Evolutionary conservation across 2,888 invertebrate genomes (phyloP), one percentile per base, ranked within the genome.

Genomic region (Leptothorax acervorum): DNA sequence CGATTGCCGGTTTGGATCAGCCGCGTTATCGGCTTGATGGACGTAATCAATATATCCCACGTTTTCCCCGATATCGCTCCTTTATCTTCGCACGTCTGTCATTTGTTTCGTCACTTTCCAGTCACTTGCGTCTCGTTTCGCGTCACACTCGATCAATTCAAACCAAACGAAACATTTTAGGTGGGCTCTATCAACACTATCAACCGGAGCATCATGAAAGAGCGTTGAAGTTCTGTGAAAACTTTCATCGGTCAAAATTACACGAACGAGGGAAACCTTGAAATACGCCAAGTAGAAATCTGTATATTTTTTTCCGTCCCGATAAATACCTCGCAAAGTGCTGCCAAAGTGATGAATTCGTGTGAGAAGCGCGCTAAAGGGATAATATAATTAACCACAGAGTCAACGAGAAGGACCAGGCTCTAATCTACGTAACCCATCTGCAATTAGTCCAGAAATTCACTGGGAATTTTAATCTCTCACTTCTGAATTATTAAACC

Each of bases 11-110:
- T 66, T 74, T 74, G 66, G 53, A 82, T 75, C 84, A 75, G 68
- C 31, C 74, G 48, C 45, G 83, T 62, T 84, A 82, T 82, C 82
- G 74, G 74, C 55, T 60, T 74, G 60, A 74, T 62, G 68, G 74
- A 68, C 63, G 35, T 57, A 84, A 84, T 84, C 70, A 57, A 79
- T 86, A 35, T 35, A 73, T 66, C 75, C 57, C 75, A 39, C 74
- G 23, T 73, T 60, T 74, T 76, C 31, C 35, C 35, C 71, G 62
- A 42, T 53, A 42, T 48, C 55, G 35, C 53, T 55, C 45, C 51
- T 63, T 55, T 66, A 48, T 18, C 48, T 31, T 42, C 31, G 18
- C 53, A 60, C 57, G 79, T 71, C 48, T 71, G 79, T 62, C 79
- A 60, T 62, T 70, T 62, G 60, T 71, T 62, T 55, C 57, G 45